These are phyloP conservation scores for Trogon melanurus DNA, from an alignment of 2,113 vertebrate genomes.

Conservation along the genomic window DNA sequence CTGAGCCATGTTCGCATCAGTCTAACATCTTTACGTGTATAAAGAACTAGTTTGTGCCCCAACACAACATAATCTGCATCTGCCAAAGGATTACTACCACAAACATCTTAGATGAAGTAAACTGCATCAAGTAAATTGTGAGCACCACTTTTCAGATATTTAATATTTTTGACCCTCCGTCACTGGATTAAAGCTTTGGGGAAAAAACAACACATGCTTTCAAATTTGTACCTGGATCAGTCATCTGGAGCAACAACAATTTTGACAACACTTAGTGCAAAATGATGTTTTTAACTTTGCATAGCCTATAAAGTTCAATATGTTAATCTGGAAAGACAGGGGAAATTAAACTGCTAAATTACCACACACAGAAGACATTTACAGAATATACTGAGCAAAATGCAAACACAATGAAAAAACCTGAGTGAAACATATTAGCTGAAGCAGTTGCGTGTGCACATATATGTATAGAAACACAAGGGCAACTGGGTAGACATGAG, in stretches of 20 bases:
- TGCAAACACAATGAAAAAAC: neutral
- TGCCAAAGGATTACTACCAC: neutral
- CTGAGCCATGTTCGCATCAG: neutral
- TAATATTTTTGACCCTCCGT: neutral
- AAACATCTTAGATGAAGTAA: neutral
- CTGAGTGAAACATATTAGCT: neutral
- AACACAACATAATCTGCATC: neutral
- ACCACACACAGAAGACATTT: neutral
- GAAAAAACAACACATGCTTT: neutral
- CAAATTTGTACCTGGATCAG: neutral
- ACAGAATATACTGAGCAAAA: neutral
- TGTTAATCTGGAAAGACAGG: neutral
- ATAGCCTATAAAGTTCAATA: neutral
- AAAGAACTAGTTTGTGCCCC: neutral
- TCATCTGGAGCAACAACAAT: neutral
- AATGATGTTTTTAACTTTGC: neutral
- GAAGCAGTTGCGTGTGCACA: neutral
- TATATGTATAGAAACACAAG: neutral
- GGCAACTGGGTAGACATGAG: neutral
- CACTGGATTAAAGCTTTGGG: neutral
- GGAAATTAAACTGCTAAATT: neutral
- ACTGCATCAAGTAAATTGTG: neutral
- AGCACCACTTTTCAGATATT: neutral
- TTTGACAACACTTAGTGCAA: neutral
- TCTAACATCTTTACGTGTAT: neutral